A percentile compares a stretch with the other conserved stretches of the same genome.
phyloP scores from a whole-genome alignment of 1,140 invertebrate genomes.

The Drosophila tristis region DNA sequence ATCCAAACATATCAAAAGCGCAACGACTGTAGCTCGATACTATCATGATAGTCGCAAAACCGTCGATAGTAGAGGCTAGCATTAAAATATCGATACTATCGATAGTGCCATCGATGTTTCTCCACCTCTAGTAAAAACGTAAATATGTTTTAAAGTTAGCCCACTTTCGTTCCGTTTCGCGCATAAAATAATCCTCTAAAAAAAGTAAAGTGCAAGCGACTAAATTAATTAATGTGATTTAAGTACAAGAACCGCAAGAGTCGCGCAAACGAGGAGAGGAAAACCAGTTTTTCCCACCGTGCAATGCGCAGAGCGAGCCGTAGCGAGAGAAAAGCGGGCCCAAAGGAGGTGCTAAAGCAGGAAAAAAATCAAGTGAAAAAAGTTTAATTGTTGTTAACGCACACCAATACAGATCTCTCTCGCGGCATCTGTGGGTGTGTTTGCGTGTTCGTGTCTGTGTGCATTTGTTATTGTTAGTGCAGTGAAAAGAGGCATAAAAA shows the following conservation, averaged over 20 bases:
- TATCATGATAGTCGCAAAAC: too few relatives aligned
- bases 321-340: conserved; percentile 38
- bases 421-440: conserved; percentile 16
- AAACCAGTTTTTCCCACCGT: background rate
- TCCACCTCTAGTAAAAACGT: too few relatives aligned
- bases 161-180: too few relatives aligned
- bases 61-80: too few relatives aligned
- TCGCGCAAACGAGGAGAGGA: conserved; percentile 16
- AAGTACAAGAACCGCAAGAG: conserved; percentile 28
- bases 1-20: too few relatives aligned
- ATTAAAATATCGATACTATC: too few relatives aligned
- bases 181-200: background rate
- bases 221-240: conserved; percentile 39
- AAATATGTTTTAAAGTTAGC: too few relatives aligned
- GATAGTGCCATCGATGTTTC: too few relatives aligned
- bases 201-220: conserved; percentile 28
- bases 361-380: conserved; percentile 60
- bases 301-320: conserved; percentile 38
- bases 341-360: conserved; percentile 39
- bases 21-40: too few relatives aligned
- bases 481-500: conserved; percentile 56
- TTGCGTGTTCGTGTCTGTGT: conserved; percentile 18
- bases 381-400: conserved; percentile 58
- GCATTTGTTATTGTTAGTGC: conserved; percentile 42
- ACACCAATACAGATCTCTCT: conserved; percentile 5